These are phyloP conservation scores for Clarias batrachus DNA, from an alignment of 2,113 vertebrate genomes.

Conservation along the genomic window DNA sequence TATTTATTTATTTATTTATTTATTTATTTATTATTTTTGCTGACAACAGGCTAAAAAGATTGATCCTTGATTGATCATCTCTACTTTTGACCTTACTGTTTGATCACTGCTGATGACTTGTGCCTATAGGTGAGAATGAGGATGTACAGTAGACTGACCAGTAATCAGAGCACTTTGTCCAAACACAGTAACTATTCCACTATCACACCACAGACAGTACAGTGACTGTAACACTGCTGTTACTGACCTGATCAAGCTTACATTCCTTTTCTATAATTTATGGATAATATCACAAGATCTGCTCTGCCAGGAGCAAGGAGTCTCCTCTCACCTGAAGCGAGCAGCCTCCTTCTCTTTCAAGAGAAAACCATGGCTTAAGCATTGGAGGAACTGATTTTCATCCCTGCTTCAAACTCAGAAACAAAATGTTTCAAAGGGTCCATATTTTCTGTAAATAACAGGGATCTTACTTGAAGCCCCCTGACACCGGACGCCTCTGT, in stretches of 20 bases:
- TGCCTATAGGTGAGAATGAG: background rate
- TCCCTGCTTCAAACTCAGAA: background rate
- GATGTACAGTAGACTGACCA: too few species aligned
- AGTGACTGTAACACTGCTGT: background rate
- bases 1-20: too few species aligned
- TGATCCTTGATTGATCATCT: background rate
- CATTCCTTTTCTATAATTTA: background rate
- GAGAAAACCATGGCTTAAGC: background rate
- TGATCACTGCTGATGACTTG: background rate
- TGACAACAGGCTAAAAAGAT: background rate
- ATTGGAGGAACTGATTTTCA: background rate
- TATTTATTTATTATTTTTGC: background rate
- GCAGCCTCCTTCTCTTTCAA: background rate
- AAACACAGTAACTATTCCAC: background rate
- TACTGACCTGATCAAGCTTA: background rate
- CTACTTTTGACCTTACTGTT: background rate
- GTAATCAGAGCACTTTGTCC: background rate
- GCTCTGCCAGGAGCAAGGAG: background rate
- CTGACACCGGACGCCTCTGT: background rate
- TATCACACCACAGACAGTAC: background rate
- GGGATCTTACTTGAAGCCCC: background rate
- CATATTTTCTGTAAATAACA: background rate
- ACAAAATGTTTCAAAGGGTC: background rate
- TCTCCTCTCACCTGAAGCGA: background rate
- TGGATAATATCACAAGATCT: background rate